These are phyloP conservation scores for Vespertilio murinus DNA, from an alignment of 2,797 vertebrate genomes.

Conservation along the genomic window DNA sequence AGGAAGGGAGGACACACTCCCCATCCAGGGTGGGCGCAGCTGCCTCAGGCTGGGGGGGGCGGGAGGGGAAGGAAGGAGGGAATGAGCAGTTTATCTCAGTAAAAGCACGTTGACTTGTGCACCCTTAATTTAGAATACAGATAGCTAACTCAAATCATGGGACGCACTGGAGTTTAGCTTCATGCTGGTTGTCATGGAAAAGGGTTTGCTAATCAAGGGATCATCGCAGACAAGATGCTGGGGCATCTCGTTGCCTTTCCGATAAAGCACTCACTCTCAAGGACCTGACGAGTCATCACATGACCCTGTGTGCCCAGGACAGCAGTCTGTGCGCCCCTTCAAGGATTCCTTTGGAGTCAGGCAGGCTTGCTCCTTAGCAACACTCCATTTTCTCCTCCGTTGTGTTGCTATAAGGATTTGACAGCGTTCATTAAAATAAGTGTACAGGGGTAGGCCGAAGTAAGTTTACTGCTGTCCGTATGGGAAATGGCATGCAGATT, in stretches of 20 bases:
- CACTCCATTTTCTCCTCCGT: neutral
- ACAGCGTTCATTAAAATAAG: neutral
- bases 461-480: neutral
- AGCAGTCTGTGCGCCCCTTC: neutral
- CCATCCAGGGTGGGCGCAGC: accelerated
- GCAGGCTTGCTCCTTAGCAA: neutral
- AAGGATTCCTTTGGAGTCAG: neutral
- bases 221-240: neutral
- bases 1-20: accelerated
- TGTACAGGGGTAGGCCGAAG: neutral
- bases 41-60: neutral
- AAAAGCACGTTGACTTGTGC: neutral
- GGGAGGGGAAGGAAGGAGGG: too few species aligned
- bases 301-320: accelerated
- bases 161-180: neutral
- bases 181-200: neutral
- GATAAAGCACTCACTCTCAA: neutral
- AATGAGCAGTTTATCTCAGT: neutral
- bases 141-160: neutral
- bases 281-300: neutral
- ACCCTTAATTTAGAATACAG: neutral
- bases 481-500: neutral
- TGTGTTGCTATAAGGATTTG: neutral
- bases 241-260: neutral
- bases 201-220: neutral